Percentiles rank a stretch among this genome's conserved stretches.
phyloP scores from a whole-genome alignment of 2,888 invertebrate genomes.

The Melanostoma scalare region DNA sequence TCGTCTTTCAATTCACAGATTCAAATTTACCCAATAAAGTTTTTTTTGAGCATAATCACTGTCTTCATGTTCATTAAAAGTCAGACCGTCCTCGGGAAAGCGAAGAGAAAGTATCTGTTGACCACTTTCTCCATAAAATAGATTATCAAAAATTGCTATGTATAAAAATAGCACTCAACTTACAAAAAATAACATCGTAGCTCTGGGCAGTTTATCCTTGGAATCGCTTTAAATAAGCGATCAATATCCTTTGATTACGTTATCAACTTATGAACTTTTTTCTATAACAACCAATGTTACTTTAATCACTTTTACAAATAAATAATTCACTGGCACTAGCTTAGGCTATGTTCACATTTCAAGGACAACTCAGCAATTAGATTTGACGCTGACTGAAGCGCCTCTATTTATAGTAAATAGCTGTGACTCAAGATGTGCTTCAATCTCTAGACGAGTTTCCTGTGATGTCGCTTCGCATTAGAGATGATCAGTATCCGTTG shows the following conservation, averaged over 20 bases:
- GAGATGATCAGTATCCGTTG: conserved; percentile 30
- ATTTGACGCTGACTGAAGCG: conserved; percentile 75
- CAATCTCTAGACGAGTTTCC: conserved; percentile 56
- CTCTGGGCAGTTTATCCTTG: conserved; percentile 5
- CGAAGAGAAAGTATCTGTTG: conserved; percentile 36
- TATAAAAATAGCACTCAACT: conserved; percentile 15
- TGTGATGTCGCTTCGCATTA: conserved; percentile 39
- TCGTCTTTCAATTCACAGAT: no score
- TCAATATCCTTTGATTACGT: not conserved
- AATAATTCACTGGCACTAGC: conserved; percentile 33
- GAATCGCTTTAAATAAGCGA: not conserved
- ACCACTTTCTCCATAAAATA: conserved; percentile 39
- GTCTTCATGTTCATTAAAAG: not conserved
- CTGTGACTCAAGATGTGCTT: conserved; percentile 16
- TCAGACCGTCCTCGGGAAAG: conserved; percentile 58
- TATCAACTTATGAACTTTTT: not conserved
- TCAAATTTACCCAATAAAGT: no score
- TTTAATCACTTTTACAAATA: conserved; percentile 24
- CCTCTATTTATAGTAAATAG: conserved; percentile 75
- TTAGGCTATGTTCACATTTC: conserved; percentile 75
- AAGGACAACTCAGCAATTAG: conserved; percentile 81
- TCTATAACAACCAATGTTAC: conserved; percentile 1
- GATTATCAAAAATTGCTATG: not conserved
- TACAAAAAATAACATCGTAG: conserved; percentile 61
- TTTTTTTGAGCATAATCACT: no score